Percentiles rank a stretch among this genome's conserved stretches.
phyloP scores from a whole-genome alignment of 2,888 invertebrate species.

The Andrena camellia region DNA sequence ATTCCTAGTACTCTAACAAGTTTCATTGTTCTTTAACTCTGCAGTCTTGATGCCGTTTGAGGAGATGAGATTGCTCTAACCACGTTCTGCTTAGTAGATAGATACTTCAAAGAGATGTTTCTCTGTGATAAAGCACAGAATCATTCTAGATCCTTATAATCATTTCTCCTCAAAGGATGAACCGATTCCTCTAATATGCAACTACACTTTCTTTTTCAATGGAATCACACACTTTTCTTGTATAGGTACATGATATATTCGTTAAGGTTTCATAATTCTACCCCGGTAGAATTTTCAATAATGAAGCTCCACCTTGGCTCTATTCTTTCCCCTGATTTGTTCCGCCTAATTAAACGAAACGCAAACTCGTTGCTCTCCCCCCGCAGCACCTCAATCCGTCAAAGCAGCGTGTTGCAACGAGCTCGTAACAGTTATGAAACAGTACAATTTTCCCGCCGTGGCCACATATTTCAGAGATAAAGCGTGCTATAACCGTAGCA shows the following conservation, averaged over 20 bases:
- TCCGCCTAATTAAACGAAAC: neutral
- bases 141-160: no score
- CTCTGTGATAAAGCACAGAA: no score
- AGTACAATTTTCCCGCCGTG: neutral
- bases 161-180: no score
- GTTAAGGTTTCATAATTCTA: neutral
- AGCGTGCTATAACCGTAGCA: neutral
- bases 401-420: neutral
- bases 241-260: no score
- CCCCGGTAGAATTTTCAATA: neutral
- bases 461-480: constrained; percentile 20
- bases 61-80: neutral
- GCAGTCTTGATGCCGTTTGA: neutral
- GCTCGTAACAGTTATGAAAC: neutral
- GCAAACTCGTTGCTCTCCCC: neutral
- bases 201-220: no score
- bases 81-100: neutral
- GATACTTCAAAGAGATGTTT: no score
- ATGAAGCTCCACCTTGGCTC: neutral
- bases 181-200: no score
- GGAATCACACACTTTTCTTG: no score
- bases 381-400: neutral
- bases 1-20: neutral
- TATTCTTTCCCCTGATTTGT: neutral
- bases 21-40: neutral